Conservation (phyloP, 1,140 invertebrate species). For the Neodiprion lecontei region DNA sequence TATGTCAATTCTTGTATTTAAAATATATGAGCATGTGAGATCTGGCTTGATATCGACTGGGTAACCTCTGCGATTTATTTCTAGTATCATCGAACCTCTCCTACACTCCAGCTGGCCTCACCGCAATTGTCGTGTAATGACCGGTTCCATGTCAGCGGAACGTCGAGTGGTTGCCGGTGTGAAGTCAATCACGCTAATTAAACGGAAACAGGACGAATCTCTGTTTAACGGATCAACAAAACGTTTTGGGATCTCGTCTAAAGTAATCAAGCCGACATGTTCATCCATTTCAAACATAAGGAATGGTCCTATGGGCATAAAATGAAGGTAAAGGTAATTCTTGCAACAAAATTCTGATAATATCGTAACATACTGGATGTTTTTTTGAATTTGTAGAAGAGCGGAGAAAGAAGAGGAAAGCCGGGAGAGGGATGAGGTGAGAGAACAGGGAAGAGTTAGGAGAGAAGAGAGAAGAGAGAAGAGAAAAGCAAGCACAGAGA, state of each 20-base stretch:
- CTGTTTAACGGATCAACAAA: too few species aligned
- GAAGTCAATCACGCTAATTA: too few species aligned
- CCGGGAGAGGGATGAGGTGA: neutral
- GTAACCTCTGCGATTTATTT: neutral
- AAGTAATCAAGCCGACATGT: neutral
- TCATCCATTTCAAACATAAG: neutral
- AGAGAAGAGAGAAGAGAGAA: neutral
- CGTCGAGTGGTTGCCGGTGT: too few species aligned
- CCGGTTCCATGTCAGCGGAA: neutral
- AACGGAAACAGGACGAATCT: too few species aligned
- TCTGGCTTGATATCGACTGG: neutral
- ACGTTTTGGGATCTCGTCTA: neutral
- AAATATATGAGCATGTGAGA: neutral
- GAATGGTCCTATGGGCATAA: neutral
- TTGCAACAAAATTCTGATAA: neutral
- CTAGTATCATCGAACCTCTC: neutral
- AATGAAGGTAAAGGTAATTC: neutral
- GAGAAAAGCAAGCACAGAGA: neutral
- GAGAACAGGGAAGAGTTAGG: neutral
- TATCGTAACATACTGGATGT: neutral
- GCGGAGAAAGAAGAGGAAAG: too few species aligned
- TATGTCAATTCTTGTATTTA: neutral
- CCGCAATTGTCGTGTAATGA: neutral
- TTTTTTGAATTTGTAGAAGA: neutral
- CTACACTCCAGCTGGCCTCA: neutral